Percentiles rank a stretch among this genome's conserved stretches.
These are phyloP conservation scores for Alloplasta piceator DNA, from an alignment of 2,888 invertebrate genomes.

Conservation along the genomic window DNA sequence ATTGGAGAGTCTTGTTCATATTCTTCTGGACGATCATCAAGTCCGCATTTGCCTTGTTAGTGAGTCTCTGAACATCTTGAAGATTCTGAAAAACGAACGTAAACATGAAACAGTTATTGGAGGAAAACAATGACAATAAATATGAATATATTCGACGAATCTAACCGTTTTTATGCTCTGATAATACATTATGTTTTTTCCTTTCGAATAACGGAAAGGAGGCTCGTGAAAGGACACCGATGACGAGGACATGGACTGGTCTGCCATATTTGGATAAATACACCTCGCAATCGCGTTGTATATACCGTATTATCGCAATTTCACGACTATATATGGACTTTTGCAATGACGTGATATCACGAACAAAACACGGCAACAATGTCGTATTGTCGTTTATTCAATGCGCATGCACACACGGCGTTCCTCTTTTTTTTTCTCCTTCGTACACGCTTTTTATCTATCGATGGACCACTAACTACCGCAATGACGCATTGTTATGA, in stretches of 20 bases:
- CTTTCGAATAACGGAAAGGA: constrained; percentile 54
- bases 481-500: constrained; percentile 13
- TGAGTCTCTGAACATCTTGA: constrained; percentile 59
- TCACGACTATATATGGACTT: constrained; percentile 42
- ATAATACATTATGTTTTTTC: constrained; percentile 57
- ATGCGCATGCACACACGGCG: constrained; percentile 35
- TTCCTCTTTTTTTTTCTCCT: constrained; percentile 17
- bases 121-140: background rate
- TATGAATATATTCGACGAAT: background rate
- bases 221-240: constrained; percentile 54
- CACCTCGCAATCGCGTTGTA: background rate
- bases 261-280: constrained; percentile 57
- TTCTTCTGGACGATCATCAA: constrained; percentile 53
- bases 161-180: constrained; percentile 60
- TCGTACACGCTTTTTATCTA: background rate
- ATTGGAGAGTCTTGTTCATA: constrained; percentile 45
- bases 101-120: constrained; percentile 2
- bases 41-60: constrained; percentile 52
- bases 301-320: constrained; percentile 10
- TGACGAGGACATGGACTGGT: constrained; percentile 64
- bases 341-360: constrained; percentile 25
- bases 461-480: background rate
- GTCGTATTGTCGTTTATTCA: constrained; percentile 12
- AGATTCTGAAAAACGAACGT: constrained; percentile 61
- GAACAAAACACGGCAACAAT: constrained; percentile 26